phyloP scores from a whole-genome alignment of 1,140 invertebrate genomes.

The Chlorops oryzae region DNA sequence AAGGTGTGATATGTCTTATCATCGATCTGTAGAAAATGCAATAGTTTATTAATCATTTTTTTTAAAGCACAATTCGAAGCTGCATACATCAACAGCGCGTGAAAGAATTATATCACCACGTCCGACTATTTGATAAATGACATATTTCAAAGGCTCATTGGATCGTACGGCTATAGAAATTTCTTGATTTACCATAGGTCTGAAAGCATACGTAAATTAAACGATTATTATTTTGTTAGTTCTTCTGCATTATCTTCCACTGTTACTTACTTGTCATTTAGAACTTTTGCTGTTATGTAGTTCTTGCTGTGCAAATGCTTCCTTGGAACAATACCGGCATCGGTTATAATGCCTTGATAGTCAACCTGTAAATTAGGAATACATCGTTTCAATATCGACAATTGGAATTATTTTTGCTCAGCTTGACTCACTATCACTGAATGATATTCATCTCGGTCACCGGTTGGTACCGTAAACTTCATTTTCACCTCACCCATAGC shows the following conservation, averaged over 20 bases:
- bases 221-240: too few relatives aligned
- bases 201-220: conserved; percentile 13
- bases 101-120: conserved; percentile 76
- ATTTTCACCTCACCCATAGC: conserved; percentile 64
- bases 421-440: conserved; percentile 31
- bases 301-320: conserved; percentile 66
- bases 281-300: conserved; percentile 67
- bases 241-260: neutral
- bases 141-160: conserved; percentile 69
- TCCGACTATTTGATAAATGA: conserved; percentile 79
- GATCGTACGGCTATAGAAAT: conserved; percentile 76
- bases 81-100: conserved; percentile 57
- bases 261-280: conserved; percentile 54
- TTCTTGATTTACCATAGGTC: conserved; percentile 65
- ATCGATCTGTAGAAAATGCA: conserved; percentile 22
- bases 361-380: conserved; percentile 52
- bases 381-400: neutral
- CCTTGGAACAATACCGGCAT: conserved; percentile 70
- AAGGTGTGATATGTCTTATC: conserved; percentile 47
- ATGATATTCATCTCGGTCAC: conserved; percentile 49
- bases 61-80: too few relatives aligned
- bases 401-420: neutral
- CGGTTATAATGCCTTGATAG: conserved; percentile 55
- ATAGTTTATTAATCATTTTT: neutral
- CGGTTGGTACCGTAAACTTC: conserved; percentile 60